Evolutionary conservation across 2,113 vertebrate genomes (phyloP), one percentile per base, ranked within the genome.

Genomic region (Bostrychus sinensis): DNA sequence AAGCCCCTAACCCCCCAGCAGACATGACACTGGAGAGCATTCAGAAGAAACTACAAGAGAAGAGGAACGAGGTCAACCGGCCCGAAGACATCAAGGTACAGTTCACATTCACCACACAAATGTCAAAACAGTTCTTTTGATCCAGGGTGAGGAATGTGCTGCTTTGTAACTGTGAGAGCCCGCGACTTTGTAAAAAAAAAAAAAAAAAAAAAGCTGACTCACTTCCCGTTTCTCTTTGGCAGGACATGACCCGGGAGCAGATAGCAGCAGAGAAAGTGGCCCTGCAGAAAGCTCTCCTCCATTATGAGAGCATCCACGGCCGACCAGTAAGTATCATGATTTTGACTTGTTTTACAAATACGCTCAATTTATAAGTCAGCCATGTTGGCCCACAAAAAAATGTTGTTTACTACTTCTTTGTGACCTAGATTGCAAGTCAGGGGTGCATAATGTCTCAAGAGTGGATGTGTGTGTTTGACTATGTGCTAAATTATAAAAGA

Each of bases 161-260:
- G 1, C 8, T 1, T 11, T 43, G 23, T 26, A 37, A 4, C 26
- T 23, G 1, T 38, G 30, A 22, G 3, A n/a, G n/a, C n/a, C n/a
- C n/a, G n/a, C n/a, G n/a, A n/a, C n/a, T 5, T 38, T 66, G 11
- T 67, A 14, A 62, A 65, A 32, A n/a, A n/a, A n/a, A n/a, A n/a
- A 17, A 2, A 17, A 9, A 4, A 25, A 23, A 13, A 23, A 16
- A 19, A 38, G 3, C 16, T 25, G 42, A 70, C 64, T 61, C 62
- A 66, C 36, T 38, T 73, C 72, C 62, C 69, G 30, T 59, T 38
- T 13, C 14, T 54, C 34, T 57, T 34, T 54, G 38, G 65, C 62
- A 98, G 96, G 96, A 98, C 81, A 98, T 98, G 96, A 98, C 96
- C 45, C 92, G 95, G 74, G 96, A 98, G 78, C 94, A 98, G 88